Conservation (phyloP, 2,113 vertebrate genomes). For the Apistogramma diplotaenia region DNA sequence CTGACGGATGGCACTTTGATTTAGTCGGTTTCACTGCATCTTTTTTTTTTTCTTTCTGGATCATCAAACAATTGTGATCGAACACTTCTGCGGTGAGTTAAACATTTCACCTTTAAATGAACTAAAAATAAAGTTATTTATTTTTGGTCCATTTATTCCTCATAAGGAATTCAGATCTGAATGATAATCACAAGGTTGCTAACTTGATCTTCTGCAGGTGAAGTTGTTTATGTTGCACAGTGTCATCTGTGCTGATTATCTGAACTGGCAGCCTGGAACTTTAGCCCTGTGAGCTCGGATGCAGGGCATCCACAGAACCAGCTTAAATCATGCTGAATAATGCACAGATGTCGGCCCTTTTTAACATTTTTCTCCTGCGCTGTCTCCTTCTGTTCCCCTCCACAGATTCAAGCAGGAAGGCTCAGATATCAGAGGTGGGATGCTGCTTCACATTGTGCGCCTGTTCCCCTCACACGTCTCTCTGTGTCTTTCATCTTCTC, state of each 20-base stretch:
- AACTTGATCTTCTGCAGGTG: background rate
- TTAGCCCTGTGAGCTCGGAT: background rate
- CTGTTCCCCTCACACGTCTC: background rate
- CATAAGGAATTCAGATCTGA: background rate
- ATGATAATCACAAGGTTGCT: background rate
- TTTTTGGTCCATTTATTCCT: too few relatives aligned
- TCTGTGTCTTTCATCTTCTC: background rate
- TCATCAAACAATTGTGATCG: background rate
- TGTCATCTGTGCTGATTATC: background rate
- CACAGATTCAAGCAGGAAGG: constrained; percentile 67
- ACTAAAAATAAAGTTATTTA: background rate
- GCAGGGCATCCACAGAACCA: background rate
- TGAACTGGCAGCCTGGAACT: background rate
- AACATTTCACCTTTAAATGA: background rate
- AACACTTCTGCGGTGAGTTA: constrained; percentile 58
- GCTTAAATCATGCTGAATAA: background rate
- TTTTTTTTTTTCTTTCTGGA: constrained; percentile 14
- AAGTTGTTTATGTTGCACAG: background rate
- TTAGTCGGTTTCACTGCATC: background rate
- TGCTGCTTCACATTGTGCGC: background rate
- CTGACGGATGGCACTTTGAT: background rate
- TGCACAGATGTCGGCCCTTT: background rate
- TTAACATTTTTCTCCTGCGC: background rate
- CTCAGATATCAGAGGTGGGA: constrained; percentile 75
- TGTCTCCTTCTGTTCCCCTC: constrained; percentile 42